These are phyloP conservation scores for Adelognathus sp. DNA, from an alignment of 2,888 invertebrate genomes.

Conservation along the genomic window DNA sequence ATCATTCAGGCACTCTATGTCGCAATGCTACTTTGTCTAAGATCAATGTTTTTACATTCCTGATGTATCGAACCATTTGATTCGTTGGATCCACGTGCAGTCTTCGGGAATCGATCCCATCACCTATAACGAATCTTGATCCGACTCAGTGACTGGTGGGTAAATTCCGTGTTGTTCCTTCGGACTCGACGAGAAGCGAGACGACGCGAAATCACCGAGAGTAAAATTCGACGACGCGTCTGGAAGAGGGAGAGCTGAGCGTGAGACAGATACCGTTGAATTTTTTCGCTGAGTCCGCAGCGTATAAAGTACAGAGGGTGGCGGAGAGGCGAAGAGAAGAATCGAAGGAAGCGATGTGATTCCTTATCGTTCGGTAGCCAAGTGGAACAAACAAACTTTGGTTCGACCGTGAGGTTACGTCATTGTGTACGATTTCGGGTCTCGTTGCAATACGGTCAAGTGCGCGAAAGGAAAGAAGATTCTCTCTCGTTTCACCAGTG, in stretches of 20 bases:
- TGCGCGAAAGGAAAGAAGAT: slow-evolving; percentile 47
- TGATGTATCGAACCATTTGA: too few relatives aligned
- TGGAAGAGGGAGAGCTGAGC: not conserved
- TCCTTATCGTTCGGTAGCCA: slow-evolving; percentile 66
- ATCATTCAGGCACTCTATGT: too few relatives aligned
- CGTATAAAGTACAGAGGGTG: slow-evolving; percentile 28
- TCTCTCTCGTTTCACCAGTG: slow-evolving; percentile 26
- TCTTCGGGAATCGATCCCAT: not conserved
- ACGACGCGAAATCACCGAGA: not conserved
- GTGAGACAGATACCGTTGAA: not conserved
- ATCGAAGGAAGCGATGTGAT: slow-evolving; percentile 63
- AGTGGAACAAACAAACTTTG: slow-evolving; percentile 73
- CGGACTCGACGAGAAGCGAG: not conserved
- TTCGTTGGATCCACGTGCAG: too few relatives aligned
- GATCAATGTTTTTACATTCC: too few relatives aligned
- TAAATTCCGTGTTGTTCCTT: not conserved
- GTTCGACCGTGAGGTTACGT: slow-evolving; percentile 55
- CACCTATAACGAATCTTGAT: not conserved
- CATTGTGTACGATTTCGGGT: slow-evolving; percentile 46
- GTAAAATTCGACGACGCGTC: slow-evolving; percentile 52
- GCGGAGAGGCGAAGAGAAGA: slow-evolving; percentile 3
- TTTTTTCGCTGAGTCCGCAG: slow-evolving; percentile 69
- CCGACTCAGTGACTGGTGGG: too few relatives aligned
- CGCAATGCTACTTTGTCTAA: too few relatives aligned
- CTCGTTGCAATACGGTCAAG: slow-evolving; percentile 66